phyloP scores from a whole-genome alignment of 2,888 invertebrate genomes.

The Ophioninae sp. region DNA sequence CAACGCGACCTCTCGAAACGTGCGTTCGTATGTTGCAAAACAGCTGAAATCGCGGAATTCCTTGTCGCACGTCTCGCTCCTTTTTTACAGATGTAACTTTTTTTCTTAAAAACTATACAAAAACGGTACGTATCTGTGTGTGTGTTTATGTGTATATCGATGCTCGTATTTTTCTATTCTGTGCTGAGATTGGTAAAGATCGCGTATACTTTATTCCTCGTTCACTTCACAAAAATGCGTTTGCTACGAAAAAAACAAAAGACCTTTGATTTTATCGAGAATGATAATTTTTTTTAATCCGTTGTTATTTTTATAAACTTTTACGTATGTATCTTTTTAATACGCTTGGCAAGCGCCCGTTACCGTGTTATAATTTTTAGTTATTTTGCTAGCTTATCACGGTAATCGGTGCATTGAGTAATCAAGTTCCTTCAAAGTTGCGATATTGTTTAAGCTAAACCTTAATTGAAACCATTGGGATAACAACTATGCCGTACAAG shows the following conservation, averaged over 20 bases:
- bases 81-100: background rate
- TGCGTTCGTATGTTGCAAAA: constrained; percentile 1
- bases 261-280: background rate
- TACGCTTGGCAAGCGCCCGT: background rate
- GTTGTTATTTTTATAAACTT: background rate
- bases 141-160: background rate
- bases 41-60: background rate
- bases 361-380: background rate
- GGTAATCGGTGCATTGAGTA: background rate
- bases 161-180: background rate
- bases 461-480: constrained; percentile 44
- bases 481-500: constrained; percentile 19
- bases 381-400: background rate
- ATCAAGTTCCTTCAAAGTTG: background rate
- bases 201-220: background rate
- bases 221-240: background rate
- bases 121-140: background rate
- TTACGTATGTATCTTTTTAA: background rate
- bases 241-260: background rate
- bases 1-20: background rate
- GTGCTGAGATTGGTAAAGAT: background rate
- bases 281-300: background rate
- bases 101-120: background rate
- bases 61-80: background rate
- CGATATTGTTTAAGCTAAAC: constrained; percentile 56